Conservation (phyloP, 2,113 vertebrate genomes). For the Trematocara stigmaticum region DNA sequence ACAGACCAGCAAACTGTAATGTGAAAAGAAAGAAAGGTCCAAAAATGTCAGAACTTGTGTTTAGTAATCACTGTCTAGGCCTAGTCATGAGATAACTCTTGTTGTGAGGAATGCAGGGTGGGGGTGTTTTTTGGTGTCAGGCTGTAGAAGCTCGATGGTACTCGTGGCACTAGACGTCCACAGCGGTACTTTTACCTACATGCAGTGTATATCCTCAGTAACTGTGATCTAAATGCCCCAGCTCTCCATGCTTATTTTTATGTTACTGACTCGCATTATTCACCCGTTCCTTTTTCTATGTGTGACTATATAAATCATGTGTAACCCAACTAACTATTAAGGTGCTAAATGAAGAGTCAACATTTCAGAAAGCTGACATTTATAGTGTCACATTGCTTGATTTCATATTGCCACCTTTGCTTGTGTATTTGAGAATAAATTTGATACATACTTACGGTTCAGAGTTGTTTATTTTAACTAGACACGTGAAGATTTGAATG, state of each 20-base stretch:
- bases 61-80: constrained; percentile 41
- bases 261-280: constrained; percentile 66
- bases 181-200: constrained; percentile 62
- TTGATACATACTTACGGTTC: constrained; percentile 50
- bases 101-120: constrained; percentile 5
- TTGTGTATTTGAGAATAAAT: constrained; percentile 77
- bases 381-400: constrained; percentile 51
- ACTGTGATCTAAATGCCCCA: constrained; percentile 51
- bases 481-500: not conserved
- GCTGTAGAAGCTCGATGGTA: constrained; percentile 47
- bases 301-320: constrained; percentile 71
- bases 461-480: not conserved
- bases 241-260: constrained; percentile 56
- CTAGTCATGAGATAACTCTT: constrained; percentile 11
- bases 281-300: constrained; percentile 70
- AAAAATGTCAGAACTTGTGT: constrained; percentile 39
- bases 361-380: constrained; percentile 55
- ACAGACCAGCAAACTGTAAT: constrained; percentile 48
- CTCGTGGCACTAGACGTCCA: constrained; percentile 50
- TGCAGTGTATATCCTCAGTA: constrained; percentile 42
- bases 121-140: constrained; percentile 1
- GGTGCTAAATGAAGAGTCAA: constrained; percentile 76
- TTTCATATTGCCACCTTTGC: constrained; percentile 65
- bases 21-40: constrained; percentile 64
- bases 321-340: constrained; percentile 65